A percentile compares a stretch with the other conserved stretches of the same genome.
These are phyloP conservation scores for Lates calcarifer DNA, from an alignment of 2,113 vertebrate genomes.

Conservation along the genomic window DNA sequence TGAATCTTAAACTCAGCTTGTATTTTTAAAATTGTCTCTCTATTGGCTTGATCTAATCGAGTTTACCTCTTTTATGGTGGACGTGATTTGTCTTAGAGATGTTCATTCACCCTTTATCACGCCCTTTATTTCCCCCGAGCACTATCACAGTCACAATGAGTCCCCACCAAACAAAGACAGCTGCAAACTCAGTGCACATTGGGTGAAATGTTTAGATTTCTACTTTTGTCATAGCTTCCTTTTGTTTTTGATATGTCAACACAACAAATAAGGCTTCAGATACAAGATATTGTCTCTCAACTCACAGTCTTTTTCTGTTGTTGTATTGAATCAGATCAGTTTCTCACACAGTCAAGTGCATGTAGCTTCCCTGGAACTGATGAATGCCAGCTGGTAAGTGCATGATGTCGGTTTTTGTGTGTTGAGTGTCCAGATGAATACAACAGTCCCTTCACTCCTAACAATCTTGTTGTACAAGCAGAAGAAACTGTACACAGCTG, in stretches of 20 bases:
- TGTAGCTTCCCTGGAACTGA: background rate
- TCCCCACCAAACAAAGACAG: background rate
- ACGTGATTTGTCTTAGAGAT: background rate
- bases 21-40: too few species aligned
- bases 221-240: background rate
- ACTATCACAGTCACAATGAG: too few species aligned
- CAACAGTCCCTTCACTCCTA: constrained; percentile 13
- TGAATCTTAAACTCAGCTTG: background rate
- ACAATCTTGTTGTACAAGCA: constrained; percentile 3
- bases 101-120: too few species aligned
- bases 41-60: background rate
- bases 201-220: too few species aligned
- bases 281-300: background rate
- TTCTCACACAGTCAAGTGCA: background rate
- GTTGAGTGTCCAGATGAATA: background rate
- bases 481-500: constrained; percentile 12
- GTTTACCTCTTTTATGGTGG: background rate
- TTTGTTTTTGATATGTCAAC: background rate
- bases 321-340: background rate
- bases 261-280: background rate
- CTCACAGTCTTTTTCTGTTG: background rate
- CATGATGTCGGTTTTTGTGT: background rate
- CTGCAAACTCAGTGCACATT: background rate
- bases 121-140: too few species aligned
- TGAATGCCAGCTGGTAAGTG: background rate